Base-by-base conservation (phyloP, 2,797 vertebrate genomes). In the Alauda arvensis region DNA sequence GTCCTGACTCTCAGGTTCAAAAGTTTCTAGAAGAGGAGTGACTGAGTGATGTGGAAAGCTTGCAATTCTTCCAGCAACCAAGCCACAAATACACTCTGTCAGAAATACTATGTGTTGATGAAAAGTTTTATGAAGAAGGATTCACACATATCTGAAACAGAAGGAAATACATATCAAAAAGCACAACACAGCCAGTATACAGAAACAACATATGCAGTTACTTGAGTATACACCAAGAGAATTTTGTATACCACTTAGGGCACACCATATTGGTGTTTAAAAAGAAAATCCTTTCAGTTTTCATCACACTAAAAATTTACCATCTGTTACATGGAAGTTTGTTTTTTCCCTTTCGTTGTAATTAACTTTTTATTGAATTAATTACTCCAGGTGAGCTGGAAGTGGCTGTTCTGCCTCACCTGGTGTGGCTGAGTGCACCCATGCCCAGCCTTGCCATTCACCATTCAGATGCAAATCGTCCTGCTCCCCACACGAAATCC, bases 361-460 rank as follows among this genome's bases (percentile, higher is more conserved):
- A 95, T 93, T 94, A 94, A 92, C 77, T 90, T 92, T 87, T 89
- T 85, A 94, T 92, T 87, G 91, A 93, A 93, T 91, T 95, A 95
- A 94, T 94, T 93, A 92, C 83, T 84, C 61, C 83, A 95, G 91
- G 94, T 94, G 93, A 94, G 87, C 77, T 94, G 93, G 77, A 95
- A 95, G 83, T 7, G 2, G 60, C 86, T 92, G 82, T 70, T 93
- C 52, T 77, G 31, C 56, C 85, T 93, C 90, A 91, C 91, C 87
- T 90, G 71, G 77, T 86, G 80, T 92, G 90, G 71, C 65, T 93
- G 77, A 80, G 39, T 14, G n/a, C 59, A 89, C 80, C 85, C 68
- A 87, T 6, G 0, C 88, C 89, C 93, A 89, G 75, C 69, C 66
- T 70, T 57, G 51, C 75, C 68, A 43, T 84, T 84, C 88, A 77